Percentiles rank a stretch among this genome's conserved stretches.
These are phyloP conservation scores for Hydraecia micacea DNA, from an alignment of 2,888 invertebrate species.

Conservation along the genomic window DNA sequence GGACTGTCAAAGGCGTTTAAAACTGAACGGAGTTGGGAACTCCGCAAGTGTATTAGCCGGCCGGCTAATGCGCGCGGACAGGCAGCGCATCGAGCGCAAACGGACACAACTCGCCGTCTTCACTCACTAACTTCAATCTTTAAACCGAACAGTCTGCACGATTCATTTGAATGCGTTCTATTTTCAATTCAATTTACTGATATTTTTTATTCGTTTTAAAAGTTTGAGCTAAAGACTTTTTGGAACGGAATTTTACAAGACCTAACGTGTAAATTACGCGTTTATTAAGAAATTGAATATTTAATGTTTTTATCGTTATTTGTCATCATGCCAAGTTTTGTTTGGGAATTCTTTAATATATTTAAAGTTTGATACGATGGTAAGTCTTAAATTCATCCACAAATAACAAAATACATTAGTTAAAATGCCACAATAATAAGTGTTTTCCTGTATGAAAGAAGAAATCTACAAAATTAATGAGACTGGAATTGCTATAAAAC, in stretches of 20 bases:
- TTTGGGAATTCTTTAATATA: slow-evolving; percentile 39
- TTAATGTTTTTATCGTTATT: slow-evolving; percentile 49
- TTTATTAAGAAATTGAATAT: slow-evolving; percentile 52
- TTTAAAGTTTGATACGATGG: slow-evolving; percentile 50
- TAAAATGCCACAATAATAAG: slow-evolving; percentile 56
- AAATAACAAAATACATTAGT: slow-evolving; percentile 59
- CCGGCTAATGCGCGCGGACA: slow-evolving; percentile 76
- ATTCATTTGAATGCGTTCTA: slow-evolving; percentile 56
- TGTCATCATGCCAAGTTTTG: slow-evolving; percentile 62
- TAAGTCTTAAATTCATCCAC: slow-evolving; percentile 55
- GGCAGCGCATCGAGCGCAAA: slow-evolving; percentile 72
- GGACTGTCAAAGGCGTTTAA: slow-evolving; percentile 83
- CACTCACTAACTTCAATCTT: slow-evolving; percentile 60
- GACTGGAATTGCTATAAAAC: slow-evolving; percentile 43
- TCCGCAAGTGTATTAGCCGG: slow-evolving; percentile 81
- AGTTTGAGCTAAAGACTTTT: slow-evolving; percentile 41
- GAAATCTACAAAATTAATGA: slow-evolving; percentile 46
- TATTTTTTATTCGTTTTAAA: slow-evolving; percentile 18
- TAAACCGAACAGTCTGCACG: slow-evolving; percentile 53
- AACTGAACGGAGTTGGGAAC: slow-evolving; percentile 76
- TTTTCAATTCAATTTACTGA: slow-evolving; percentile 37
- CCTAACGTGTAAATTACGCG: slow-evolving; percentile 10
- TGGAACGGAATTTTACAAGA: slow-evolving; percentile 32
- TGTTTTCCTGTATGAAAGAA: slow-evolving; percentile 45
- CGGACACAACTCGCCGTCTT: slow-evolving; percentile 69